Base-by-base conservation (phyloP, 2,797 vertebrate genomes). In the Enteromius radiatus region DNA sequence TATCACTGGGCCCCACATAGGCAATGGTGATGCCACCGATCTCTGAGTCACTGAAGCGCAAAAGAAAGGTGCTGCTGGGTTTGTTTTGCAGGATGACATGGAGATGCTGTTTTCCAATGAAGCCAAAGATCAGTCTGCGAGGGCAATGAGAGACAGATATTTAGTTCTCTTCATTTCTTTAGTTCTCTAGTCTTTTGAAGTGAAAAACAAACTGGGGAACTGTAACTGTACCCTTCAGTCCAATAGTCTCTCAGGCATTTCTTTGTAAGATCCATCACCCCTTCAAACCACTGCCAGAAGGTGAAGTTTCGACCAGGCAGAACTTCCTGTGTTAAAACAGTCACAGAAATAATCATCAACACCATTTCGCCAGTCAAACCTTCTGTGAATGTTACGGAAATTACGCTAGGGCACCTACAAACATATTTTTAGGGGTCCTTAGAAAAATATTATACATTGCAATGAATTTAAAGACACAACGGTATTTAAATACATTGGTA, bases 241-340 rank as follows among this genome's bases (percentile, higher is more conserved):
- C 98, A 99, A 92, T 99, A 99, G 52, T 91, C 93, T 88, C 94
- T 96, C 81, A 99, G 94, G 86, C 97, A 96, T 78, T 96, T 97
- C 91, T 99, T 99, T 65, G 97, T 97, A 85, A 99, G 95, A 41
- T 99, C 97, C 4, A 99, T 96, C 73, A 97, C 96, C 67, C 98
- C 98, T 63, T 99, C 98, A 78, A 99, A 99, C 98, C 98, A 99
- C 91, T 99, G 97, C 98, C 98, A 99, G 90, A 99, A 99, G 63
- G 98, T 99, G 92, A 99, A 99, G 1, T 93, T 92, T 68, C 98
- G 94, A 65, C 97, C 95, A 0, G 95, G 95, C 74, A 99, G 95
- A 84, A 97, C 96, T 89, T 99, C 98, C 98, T 99, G 90, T 33
- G 52, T 74, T 23, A 69, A 36, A 76, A 68, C 47, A 74, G 67